These are phyloP conservation scores for Poecile montanus DNA, from an alignment of 2,797 vertebrate genomes.

Conservation along the genomic window DNA sequence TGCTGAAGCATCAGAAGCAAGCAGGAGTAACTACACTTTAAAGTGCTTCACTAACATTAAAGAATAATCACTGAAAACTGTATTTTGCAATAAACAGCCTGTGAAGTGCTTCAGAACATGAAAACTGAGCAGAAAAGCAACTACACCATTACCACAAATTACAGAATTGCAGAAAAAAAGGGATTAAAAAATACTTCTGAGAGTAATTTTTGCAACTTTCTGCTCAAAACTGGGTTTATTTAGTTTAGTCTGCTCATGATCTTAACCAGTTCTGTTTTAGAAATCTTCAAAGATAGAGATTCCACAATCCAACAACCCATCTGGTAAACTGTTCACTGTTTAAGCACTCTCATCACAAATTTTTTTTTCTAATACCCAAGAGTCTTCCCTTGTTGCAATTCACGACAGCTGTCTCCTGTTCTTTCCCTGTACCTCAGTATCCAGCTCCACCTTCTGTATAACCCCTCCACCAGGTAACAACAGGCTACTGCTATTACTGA, in stretches of 20 bases:
- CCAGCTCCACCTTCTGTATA: background rate
- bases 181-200: background rate
- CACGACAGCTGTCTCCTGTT: rapidly evolving
- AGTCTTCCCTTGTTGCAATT: background rate
- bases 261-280: background rate
- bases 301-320: background rate
- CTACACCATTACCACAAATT: background rate
- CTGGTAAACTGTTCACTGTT: background rate
- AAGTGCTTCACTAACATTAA: background rate
- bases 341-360: background rate
- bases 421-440: background rate
- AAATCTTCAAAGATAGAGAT: background rate
- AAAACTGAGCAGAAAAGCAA: background rate
- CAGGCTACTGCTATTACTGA: background rate
- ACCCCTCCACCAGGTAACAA: background rate
- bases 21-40: background rate
- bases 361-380: background rate
- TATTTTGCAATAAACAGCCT: background rate
- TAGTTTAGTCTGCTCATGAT: background rate
- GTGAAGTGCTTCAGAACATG: background rate
- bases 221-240: background rate
- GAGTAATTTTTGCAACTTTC: background rate
- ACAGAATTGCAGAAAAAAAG: background rate
- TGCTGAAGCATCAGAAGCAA: background rate
- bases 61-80: background rate